phyloP scores from a whole-genome alignment of 2,113 vertebrate species.

The Martes martes region DNA sequence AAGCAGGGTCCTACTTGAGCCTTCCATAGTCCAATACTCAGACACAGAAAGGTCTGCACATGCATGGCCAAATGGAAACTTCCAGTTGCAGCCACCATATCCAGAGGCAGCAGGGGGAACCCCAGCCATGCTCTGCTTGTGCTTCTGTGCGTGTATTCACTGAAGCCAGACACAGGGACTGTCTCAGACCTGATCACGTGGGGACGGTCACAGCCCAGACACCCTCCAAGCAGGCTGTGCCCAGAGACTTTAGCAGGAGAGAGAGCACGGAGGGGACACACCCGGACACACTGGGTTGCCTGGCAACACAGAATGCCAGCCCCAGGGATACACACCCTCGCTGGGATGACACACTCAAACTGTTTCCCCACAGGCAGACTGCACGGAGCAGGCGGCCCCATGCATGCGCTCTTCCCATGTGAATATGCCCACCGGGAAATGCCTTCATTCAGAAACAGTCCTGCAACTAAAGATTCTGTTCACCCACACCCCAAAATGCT shows the following conservation, averaged over 20 bases:
- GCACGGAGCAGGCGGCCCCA: neutral
- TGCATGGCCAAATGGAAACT: neutral
- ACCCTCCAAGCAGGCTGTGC: neutral
- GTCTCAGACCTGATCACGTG: neutral
- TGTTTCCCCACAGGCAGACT: neutral
- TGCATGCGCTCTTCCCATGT: neutral
- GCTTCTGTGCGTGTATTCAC: neutral
- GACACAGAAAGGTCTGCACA: neutral
- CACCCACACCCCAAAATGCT: neutral
- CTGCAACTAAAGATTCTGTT: neutral
- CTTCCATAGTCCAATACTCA: neutral
- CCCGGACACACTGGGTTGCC: neutral
- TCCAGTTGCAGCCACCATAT: neutral
- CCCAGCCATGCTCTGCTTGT: accelerated
- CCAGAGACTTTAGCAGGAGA: neutral
- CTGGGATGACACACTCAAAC: neutral
- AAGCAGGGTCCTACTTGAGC: neutral
- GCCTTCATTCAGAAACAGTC: neutral
- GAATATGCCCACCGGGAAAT: neutral
- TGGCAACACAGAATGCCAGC: neutral
- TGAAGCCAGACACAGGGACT: neutral
- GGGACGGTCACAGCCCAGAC: neutral
- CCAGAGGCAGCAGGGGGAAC: neutral
- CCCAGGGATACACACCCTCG: neutral
- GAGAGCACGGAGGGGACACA: neutral